Conservation (phyloP, 37 sponge, comb jelly and placozoan genomes). For the Corticium candelabrum region DNA sequence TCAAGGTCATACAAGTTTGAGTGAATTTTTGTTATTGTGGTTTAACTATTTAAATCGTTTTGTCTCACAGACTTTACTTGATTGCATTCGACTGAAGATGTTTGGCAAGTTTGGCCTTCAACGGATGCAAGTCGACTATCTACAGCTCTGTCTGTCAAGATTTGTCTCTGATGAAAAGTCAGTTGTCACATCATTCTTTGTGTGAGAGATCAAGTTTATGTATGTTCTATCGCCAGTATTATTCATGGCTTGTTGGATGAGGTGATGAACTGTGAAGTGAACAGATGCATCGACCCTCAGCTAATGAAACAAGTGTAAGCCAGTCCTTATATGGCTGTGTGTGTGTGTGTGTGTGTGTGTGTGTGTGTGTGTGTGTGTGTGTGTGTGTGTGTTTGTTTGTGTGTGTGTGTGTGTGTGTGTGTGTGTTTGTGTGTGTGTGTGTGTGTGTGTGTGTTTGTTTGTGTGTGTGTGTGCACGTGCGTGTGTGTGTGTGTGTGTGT, state of each 20-base stretch:
- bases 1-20: constrained; percentile 56
- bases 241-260: constrained; percentile 74
- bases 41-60: background rate
- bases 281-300: constrained; percentile 75
- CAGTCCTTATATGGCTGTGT: too few relatives aligned
- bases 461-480: too few relatives aligned
- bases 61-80: constrained; percentile 78
- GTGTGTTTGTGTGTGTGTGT: too few relatives aligned
- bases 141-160: constrained; percentile 89
- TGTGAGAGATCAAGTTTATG: too few relatives aligned
- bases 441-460: too few relatives aligned
- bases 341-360: too few relatives aligned
- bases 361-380: too few relatives aligned
- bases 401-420: too few relatives aligned
- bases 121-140: constrained; percentile 97
- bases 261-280: constrained; percentile 72
- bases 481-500: too few relatives aligned
- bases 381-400: too few relatives aligned
- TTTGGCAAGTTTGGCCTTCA: constrained; percentile 97
- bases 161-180: constrained; percentile 95
- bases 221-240: too few relatives aligned
- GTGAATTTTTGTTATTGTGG: background rate
- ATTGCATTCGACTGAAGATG: constrained; percentile 88
- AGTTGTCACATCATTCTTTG: too few relatives aligned
- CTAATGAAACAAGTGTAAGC: constrained; percentile 90